Percentiles rank a stretch among this genome's conserved stretches.
These are phyloP conservation scores for Lithophane semibrunnea DNA, from an alignment of 2,888 invertebrate genomes.

Conservation along the genomic window DNA sequence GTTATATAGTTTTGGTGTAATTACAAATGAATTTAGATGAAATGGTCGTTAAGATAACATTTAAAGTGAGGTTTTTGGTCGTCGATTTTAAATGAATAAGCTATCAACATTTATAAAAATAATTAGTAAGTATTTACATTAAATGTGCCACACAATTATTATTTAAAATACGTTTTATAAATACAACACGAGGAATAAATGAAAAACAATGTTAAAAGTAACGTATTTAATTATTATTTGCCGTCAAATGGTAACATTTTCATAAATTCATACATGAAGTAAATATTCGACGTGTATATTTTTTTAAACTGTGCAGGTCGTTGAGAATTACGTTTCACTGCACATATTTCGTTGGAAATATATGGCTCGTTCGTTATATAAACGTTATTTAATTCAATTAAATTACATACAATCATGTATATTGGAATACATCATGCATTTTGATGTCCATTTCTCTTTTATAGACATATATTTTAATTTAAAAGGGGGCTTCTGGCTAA, in stretches of 20 bases:
- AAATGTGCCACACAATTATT: not conserved
- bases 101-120: not conserved
- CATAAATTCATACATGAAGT: slow-evolving; percentile 27
- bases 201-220: slow-evolving; percentile 25
- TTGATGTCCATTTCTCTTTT: not conserved
- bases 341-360: slow-evolving; percentile 16
- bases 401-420: slow-evolving; percentile 8
- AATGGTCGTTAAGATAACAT: slow-evolving; percentile 19
- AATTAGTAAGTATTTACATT: slow-evolving; percentile 9
- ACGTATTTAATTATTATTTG: slow-evolving; percentile 24
- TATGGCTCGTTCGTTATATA: slow-evolving; percentile 1
- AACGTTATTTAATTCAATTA: slow-evolving; percentile 15
- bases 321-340: not conserved
- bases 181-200: slow-evolving; percentile 11
- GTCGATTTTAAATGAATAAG: not conserved
- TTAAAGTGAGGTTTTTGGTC: slow-evolving; percentile 13
- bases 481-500: no score
- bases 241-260: slow-evolving; percentile 36
- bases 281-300: slow-evolving; percentile 12
- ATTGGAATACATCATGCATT: not conserved
- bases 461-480: not conserved
- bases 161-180: not conserved
- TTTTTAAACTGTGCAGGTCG: not conserved
- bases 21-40: slow-evolving; percentile 17
- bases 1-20: slow-evolving; percentile 24